phyloP scores from a whole-genome alignment of 2,113 vertebrate genomes.

The Prochilodus magdalenae region DNA sequence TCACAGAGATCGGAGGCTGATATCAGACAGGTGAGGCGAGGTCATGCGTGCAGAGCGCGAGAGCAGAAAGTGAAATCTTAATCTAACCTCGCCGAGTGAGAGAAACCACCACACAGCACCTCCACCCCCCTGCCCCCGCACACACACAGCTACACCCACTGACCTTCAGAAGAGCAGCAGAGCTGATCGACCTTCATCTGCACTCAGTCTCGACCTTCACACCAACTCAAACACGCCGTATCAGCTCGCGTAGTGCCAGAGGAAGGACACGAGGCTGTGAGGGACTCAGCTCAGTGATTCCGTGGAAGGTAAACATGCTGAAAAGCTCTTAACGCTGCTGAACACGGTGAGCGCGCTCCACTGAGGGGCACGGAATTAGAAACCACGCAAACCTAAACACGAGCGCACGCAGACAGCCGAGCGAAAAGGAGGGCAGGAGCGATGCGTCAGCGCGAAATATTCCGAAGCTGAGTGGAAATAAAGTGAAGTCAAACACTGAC shows the following conservation, averaged over 20 bases:
- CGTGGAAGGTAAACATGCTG: neutral
- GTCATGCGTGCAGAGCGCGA: too few species aligned
- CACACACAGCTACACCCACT: slow-evolving; percentile 22
- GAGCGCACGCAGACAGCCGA: slow-evolving; percentile 31
- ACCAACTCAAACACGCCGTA: slow-evolving; percentile 27
- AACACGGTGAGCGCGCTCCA: neutral
- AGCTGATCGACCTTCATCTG: slow-evolving; percentile 40
- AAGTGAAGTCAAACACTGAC: slow-evolving; percentile 49
- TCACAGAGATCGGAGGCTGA: too few species aligned
- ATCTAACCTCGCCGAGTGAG: neutral
- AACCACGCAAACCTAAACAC: slow-evolving; percentile 16
- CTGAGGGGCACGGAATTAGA: slow-evolving; percentile 11
- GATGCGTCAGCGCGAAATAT: slow-evolving; percentile 41
- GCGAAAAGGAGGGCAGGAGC: slow-evolving; percentile 17
- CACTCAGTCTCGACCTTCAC: slow-evolving; percentile 35
- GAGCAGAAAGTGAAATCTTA: too few species aligned
- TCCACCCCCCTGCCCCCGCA: slow-evolving; percentile 15
- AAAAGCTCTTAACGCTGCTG: neutral
- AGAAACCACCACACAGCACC: slow-evolving; percentile 1
- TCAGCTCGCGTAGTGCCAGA: slow-evolving; percentile 3
- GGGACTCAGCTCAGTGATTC: neutral
- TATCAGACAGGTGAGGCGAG: too few species aligned
- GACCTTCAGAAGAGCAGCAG: slow-evolving; percentile 31
- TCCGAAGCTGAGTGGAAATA: slow-evolving; percentile 38
- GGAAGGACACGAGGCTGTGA: neutral